Evolutionary conservation across 2,888 invertebrate genomes (phyloP).

Genomic region (Hydraecia micacea): DNA sequence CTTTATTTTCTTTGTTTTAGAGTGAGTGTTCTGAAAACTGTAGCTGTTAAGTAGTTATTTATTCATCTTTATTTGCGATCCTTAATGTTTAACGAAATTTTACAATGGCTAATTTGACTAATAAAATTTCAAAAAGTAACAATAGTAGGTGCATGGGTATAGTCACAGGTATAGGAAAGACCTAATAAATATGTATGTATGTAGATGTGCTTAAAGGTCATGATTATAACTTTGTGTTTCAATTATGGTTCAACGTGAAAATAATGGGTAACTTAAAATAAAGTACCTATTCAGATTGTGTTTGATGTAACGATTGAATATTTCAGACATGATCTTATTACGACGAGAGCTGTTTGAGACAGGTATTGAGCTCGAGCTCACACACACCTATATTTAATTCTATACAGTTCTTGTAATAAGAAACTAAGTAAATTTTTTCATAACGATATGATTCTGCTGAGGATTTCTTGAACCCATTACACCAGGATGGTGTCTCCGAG

Average conservation of each 20-base stretch:
- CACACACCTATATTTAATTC: neutral
- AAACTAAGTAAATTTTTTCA: neutral
- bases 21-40: neutral
- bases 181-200: slow-evolving; percentile 18
- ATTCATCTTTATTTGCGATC: neutral
- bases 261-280: neutral
- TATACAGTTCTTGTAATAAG: neutral
- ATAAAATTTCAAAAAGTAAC: neutral
- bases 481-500: neutral
- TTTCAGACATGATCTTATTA: neutral
- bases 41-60: neutral
- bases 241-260: slow-evolving; percentile 8
- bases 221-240: neutral
- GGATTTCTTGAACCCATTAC: neutral
- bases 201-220: slow-evolving; percentile 23
- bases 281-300: neutral
- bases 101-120: neutral
- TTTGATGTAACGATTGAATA: slow-evolving; percentile 2
- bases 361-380: neutral
- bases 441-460: neutral
- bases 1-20: neutral
- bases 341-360: neutral
- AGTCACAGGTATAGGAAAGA: neutral
- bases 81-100: neutral
- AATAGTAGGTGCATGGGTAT: neutral